Evolutionary conservation across 2,797 vertebrate genomes (phyloP).

Genomic region (Acanthopagrus latus): DNA sequence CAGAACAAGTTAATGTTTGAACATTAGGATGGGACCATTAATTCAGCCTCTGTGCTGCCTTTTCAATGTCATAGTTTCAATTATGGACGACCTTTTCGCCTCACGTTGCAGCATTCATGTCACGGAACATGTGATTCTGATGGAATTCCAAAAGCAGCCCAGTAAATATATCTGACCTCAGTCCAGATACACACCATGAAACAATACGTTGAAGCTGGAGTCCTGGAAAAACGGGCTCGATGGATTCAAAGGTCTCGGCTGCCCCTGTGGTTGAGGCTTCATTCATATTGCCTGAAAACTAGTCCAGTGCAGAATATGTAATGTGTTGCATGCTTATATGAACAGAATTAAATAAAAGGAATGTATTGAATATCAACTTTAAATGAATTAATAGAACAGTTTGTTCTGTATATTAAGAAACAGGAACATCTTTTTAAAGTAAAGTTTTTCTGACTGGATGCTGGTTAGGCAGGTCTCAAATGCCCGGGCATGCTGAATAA

Average conservation of each 20-base stretch:
- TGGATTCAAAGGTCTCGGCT: background rate
- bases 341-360: background rate
- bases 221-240: background rate
- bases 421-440: background rate
- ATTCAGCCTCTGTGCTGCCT: constrained; percentile 46
- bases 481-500: background rate
- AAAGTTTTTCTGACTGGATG: background rate
- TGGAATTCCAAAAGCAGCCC: constrained; percentile 62
- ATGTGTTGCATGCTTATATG: background rate
- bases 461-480: background rate
- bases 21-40: background rate
- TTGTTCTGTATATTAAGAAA: background rate
- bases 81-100: constrained; percentile 74
- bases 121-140: constrained; percentile 60
- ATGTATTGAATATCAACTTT: background rate
- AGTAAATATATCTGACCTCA: constrained; percentile 65
- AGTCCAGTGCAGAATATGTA: background rate
- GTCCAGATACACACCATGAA: constrained; percentile 17
- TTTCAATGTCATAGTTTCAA: constrained; percentile 75
- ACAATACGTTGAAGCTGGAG: constrained; percentile 19
- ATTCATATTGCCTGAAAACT: background rate
- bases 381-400: background rate
- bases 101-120: constrained; percentile 57
- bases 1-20: constrained; percentile 44
- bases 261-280: background rate